A percentile compares a stretch with the other conserved stretches of the same genome.
phyloP scores from a whole-genome alignment of 2,797 vertebrate species.

The Molossus molossus region DNA sequence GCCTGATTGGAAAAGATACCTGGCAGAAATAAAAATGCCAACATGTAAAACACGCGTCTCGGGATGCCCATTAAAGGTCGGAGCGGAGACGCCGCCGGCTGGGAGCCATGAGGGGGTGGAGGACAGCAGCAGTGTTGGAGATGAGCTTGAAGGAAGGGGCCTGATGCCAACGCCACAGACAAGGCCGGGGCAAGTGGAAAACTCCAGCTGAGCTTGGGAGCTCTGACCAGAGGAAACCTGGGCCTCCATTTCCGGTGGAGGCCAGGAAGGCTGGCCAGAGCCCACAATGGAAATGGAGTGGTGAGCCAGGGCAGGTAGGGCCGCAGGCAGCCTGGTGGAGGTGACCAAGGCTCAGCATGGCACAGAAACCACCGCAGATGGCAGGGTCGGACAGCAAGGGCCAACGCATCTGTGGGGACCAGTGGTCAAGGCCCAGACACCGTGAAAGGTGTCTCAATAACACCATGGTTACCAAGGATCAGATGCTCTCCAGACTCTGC shows the following conservation, averaged over 20 bases:
- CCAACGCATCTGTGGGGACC: not conserved
- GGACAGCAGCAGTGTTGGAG: not conserved
- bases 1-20: not conserved
- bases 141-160: not conserved
- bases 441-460: not conserved
- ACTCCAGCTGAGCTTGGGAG: not conserved
- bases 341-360: not conserved
- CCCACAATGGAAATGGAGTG: not conserved
- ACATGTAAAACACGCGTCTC: not conserved
- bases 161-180: not conserved
- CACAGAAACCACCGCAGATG: not conserved
- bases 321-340: not conserved
- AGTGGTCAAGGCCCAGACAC: not conserved
- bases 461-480: not conserved
- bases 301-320: not conserved
- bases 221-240: not conserved
- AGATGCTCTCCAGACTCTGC: not conserved
- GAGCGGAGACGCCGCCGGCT: not conserved
- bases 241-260: not conserved
- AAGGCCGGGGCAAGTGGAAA: not conserved
- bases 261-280: not conserved
- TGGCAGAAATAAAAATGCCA: conserved; percentile 39
- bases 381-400: not conserved
- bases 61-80: not conserved
- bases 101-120: not conserved